phyloP scores from a whole-genome alignment of 2,113 vertebrate species.

The Gallinago jamesoni region DNA sequence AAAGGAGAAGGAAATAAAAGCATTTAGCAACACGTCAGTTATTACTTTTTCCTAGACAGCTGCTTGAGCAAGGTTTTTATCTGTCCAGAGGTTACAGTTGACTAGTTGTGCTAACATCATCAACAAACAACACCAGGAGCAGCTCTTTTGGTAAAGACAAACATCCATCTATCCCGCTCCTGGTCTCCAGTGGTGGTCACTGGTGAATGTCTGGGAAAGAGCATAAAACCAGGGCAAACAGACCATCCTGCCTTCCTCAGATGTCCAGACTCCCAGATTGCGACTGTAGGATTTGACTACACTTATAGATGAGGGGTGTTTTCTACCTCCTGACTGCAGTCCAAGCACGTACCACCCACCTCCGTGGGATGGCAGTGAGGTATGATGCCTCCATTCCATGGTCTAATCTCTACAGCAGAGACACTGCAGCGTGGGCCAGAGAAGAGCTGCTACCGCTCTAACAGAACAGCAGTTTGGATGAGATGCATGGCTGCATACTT shows the following conservation, averaged over 20 bases:
- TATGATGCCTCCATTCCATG: neutral
- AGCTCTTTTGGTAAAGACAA: neutral
- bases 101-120: neutral
- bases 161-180: neutral
- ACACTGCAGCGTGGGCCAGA: fast-evolving
- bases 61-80: neutral
- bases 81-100: neutral
- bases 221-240: neutral
- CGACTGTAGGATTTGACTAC: neutral
- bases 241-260: neutral
- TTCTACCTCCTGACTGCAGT: neutral
- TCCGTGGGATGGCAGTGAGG: neutral
- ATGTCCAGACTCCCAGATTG: neutral
- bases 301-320: neutral
- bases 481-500: neutral
- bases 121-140: neutral
- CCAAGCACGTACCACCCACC: neutral
- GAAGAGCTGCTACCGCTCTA: neutral
- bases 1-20: neutral
- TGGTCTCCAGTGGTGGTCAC: neutral
- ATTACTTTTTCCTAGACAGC: neutral
- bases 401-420: too few species aligned
- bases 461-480: neutral
- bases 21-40: neutral
- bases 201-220: neutral